Base-by-base conservation (phyloP, 2,113 vertebrate genomes). In the Apeltes quadracus region DNA sequence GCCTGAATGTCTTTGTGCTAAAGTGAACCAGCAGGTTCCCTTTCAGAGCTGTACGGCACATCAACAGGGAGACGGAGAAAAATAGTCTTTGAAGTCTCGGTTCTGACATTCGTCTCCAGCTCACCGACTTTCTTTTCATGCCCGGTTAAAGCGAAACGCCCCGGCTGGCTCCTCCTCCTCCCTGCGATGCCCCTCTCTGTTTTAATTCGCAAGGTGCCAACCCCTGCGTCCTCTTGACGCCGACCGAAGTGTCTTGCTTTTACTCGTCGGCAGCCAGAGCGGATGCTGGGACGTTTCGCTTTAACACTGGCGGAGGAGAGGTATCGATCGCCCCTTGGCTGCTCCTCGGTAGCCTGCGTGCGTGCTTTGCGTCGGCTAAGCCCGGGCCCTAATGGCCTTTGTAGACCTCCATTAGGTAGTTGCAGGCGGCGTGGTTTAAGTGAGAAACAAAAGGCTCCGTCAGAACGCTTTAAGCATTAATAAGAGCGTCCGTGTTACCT, bases 71-170 rank as follows among this genome's bases (percentile, higher is more conserved):
- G 44, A 56, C 36, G 86, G 63, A 74, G 36, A 29, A 34, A 7
- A 39, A 85, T n/a, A 71, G 61, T 74, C 91, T 88, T 94, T 94
- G 94, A 94, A 92, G 92, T 92, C 67, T 55, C 53, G 88, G 79
- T 76, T 90, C 93, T 91, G 88, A 54, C 91, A 91, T 90, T 87
- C 87, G 81, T 92, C 89, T 92, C 39, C 2, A 48, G 76, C 80
- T 56, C 66, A 13, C 82, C 83, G 84, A 62, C 88, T 94, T 94
- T 93, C 85, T 92, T 93, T 93, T 90, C 75, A 87, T 86, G 91
- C 93, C 93, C 89, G 86, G 90, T 87, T 83, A 89, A 90, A 91
- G 85, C 84, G 85, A 84, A 91, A 90, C 72, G 84, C 88, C 88
- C 86, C 83, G 63, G 64, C 34, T 53, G 41, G 51, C 84, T 75